Evolutionary conservation across 2,888 invertebrate genomes (phyloP), one percentile per base, ranked within the genome.

Genomic region (Noctuana brunneofusca): DNA sequence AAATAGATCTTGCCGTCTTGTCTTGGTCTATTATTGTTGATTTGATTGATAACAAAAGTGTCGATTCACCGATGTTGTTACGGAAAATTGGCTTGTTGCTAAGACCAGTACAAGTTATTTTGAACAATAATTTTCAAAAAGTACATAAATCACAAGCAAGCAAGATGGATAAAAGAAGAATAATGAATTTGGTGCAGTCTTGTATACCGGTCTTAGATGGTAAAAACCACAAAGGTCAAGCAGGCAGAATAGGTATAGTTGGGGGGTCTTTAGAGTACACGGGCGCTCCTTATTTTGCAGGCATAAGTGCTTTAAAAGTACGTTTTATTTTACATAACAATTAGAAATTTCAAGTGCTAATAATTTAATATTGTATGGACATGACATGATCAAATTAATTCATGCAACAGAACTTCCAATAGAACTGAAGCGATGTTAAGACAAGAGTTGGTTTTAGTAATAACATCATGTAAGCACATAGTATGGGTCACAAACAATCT

Each of bases 251-350:
- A 69, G 98, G 97, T 38, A 94, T 99, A 41, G 93, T 99, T 70
- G 99, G 99, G 14, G 99, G 99, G 0, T 98, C 97, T 60, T 85
- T 95, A 54, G 98, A 99, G 89, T 99, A 98, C 77, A 98, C 99
- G 0, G 99, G 99, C 38, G 99, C 99, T 0, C 99, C 99, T 3
- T 99, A 97, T 83, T 99, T 97, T 91, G 95, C 99, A 9, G 97
- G 97, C 1, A 97, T 98, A 72, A 95, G 97, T 71, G 96, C 98
- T 5, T 86, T 99, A 50, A 96, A 95, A 93, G 91, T 92, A 56
- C 75, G 80, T 78, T 14, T 14, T 4, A 14, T 2, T 20, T 18
- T 16, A 20, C 11, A 20, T 46, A 20, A 12, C 5, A 38, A 12
- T 3, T 9, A n/a, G 12, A n/a, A n/a, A 11, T n/a, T 4, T n/a